Conservation (phyloP, 2,888 invertebrate genomes). For the Trimorus sp. region DNA sequence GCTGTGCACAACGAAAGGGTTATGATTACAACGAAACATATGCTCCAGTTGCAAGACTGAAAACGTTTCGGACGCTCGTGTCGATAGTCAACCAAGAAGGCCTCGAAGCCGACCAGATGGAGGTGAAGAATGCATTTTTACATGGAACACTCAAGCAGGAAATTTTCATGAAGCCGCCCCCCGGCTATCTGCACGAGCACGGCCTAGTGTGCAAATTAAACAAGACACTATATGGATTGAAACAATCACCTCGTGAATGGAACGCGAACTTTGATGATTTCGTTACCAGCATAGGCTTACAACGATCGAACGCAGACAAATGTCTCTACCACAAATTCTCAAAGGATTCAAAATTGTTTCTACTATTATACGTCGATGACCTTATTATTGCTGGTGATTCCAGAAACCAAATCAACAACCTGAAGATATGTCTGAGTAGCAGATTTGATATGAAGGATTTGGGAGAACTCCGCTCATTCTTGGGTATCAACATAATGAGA, state of each 20-base stretch:
- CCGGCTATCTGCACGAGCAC: conserved; percentile 23
- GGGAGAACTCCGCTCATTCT: conserved; percentile 65
- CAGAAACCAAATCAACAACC: background rate
- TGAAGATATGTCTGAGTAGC: background rate
- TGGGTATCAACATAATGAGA: conserved; percentile 69
- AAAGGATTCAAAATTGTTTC: background rate
- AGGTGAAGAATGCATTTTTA: conserved; percentile 74
- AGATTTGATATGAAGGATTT: conserved; percentile 68
- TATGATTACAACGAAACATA: background rate
- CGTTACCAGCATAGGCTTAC: conserved; percentile 59
- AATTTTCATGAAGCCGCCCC: conserved; percentile 68
- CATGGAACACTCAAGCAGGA: conserved; percentile 70
- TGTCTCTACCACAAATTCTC: conserved; percentile 14
- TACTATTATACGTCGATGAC: conserved; percentile 40
- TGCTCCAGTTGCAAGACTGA: no score
- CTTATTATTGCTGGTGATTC: conserved; percentile 16
- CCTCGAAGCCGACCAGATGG: conserved; percentile 64
- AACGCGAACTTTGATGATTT: conserved; percentile 68
- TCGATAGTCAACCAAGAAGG: background rate
- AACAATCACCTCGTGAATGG: conserved; percentile 72
- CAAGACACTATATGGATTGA: conserved; percentile 72
- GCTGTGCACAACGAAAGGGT: no score
- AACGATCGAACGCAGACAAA: conserved; percentile 16
- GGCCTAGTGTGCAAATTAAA: conserved; percentile 67
- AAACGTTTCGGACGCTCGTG: no score